Evolutionary conservation across 2,888 invertebrate species (phyloP).

Genomic region (Acleris emargana): DNA sequence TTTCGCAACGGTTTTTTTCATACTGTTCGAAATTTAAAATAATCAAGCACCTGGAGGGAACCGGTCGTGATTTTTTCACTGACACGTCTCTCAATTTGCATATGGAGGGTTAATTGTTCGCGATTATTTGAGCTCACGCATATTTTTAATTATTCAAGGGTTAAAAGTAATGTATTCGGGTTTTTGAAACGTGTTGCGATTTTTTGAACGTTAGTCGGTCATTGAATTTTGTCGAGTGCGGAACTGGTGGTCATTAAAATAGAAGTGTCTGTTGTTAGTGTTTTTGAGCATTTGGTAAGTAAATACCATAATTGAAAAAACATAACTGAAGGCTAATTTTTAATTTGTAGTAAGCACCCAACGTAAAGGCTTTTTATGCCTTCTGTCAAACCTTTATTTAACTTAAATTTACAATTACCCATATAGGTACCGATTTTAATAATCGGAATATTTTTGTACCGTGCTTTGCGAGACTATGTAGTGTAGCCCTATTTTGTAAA

Average conservation of each 20-base stretch:
- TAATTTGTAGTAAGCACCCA: too few relatives aligned
- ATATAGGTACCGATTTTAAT: too few relatives aligned
- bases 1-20: constrained; percentile 22
- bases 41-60: constrained; percentile 71
- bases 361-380: too few relatives aligned
- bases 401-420: too few relatives aligned
- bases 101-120: constrained; percentile 80
- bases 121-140: constrained; percentile 80
- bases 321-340: too few relatives aligned
- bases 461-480: too few relatives aligned
- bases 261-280: constrained; percentile 14
- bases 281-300: constrained; percentile 4
- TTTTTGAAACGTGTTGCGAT: constrained; percentile 60
- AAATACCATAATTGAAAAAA: background rate
- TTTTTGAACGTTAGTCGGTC: constrained; percentile 65
- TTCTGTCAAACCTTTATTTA: too few relatives aligned
- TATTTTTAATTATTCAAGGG: constrained; percentile 84
- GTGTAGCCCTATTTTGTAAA: too few relatives aligned
- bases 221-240: constrained; percentile 65
- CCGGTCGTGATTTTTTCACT: constrained; percentile 67
- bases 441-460: too few relatives aligned
- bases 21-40: constrained; percentile 51
- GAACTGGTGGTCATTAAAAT: constrained; percentile 44
- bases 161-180: constrained; percentile 71
- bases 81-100: constrained; percentile 73